phyloP scores from a whole-genome alignment of 2,888 invertebrate genomes.

The Coelopa pilipes region DNA sequence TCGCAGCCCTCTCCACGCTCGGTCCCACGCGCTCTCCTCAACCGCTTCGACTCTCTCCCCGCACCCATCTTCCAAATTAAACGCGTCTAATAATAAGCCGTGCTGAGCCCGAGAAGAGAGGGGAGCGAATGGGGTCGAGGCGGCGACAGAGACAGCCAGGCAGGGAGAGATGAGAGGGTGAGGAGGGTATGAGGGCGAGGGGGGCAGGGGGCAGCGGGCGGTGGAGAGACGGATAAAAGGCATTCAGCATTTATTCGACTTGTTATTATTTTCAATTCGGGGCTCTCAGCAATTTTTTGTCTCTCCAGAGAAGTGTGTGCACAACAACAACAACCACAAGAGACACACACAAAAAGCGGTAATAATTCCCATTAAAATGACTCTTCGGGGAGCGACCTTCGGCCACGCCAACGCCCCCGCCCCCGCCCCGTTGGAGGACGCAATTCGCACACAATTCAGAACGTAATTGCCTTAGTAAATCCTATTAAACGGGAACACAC shows the following conservation, averaged over 20 bases:
- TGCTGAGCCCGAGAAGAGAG: too few species aligned
- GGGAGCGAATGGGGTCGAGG: too few species aligned
- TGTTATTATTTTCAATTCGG: slow-evolving; percentile 10
- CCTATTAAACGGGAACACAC: slow-evolving; percentile 43
- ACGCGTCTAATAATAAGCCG: too few species aligned
- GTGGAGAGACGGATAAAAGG: not conserved
- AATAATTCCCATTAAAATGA: slow-evolving; percentile 31
- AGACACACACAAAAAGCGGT: not conserved
- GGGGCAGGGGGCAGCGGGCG: too few species aligned
- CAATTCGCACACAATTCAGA: slow-evolving; percentile 48
- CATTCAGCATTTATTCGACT: slow-evolving; percentile 27
- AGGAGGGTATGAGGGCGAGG: too few species aligned
- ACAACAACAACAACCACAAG: slow-evolving; percentile 9
- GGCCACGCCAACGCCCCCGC: too few species aligned
- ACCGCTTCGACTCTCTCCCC: too few species aligned
- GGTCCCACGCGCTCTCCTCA: too few species aligned
- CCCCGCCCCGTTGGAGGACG: not conserved
- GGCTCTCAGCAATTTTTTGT: slow-evolving; percentile 19
- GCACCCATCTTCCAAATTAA: too few species aligned
- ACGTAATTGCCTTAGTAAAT: slow-evolving; percentile 48
- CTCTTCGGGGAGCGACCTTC: slow-evolving; percentile 17
- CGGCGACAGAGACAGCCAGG: too few species aligned
- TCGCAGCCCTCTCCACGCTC: too few species aligned
- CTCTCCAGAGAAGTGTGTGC: not conserved
- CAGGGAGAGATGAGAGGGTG: too few species aligned